Evolutionary conservation across 2,113 vertebrate species (phyloP), one percentile per base, ranked within the genome.

Genomic region (Grallaria varia): DNA sequence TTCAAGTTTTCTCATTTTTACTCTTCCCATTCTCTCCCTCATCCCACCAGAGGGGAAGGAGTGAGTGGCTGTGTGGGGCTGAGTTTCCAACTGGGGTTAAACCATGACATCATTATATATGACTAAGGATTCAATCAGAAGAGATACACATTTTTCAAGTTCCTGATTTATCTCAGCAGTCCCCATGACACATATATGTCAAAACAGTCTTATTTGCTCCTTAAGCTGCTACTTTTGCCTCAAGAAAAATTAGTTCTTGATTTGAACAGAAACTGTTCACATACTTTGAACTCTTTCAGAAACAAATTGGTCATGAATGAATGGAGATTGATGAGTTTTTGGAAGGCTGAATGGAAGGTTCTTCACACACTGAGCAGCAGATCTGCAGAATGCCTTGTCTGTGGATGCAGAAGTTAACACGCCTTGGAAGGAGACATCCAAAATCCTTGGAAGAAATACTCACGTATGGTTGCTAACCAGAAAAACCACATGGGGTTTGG

Each of bases 261-360:
- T 90, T 79, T 64, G 60, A 89, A 85, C 27, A 66, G 40, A 81
- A 78, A 67, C 17, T 0, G 0, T 24, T 9, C 28, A 7, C 0
- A 1, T 58, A 12, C 20, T 49, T 62, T 56, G 40, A 83, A 73
- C 13, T 52, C 39, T 53, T 87, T 77, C 67, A 73, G 53, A 80
- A 90, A 45, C 6, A 86, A 88, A 66, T 2, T 18, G 10, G 10
- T 80, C 37, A 69, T 33, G 20, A 77, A 45, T 60, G 83, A 78
- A 69, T 69, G 31, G 37, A 74, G 50, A 84, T 13, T 47, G 31
- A 64, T 39, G 53, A 37, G 17, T 64, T 90, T 86, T 74, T 42
- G 66, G 50, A 58, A 64, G 10, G 44, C 7, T 66, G 50, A 66
- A 62, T 0, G 0, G 31, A 6, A 15, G 12, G 55, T 22, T 67